Percentiles rank a stretch among this genome's conserved stretches.
phyloP scores from a whole-genome alignment of 2,888 invertebrate genomes.

The Eristalis tenax region DNA sequence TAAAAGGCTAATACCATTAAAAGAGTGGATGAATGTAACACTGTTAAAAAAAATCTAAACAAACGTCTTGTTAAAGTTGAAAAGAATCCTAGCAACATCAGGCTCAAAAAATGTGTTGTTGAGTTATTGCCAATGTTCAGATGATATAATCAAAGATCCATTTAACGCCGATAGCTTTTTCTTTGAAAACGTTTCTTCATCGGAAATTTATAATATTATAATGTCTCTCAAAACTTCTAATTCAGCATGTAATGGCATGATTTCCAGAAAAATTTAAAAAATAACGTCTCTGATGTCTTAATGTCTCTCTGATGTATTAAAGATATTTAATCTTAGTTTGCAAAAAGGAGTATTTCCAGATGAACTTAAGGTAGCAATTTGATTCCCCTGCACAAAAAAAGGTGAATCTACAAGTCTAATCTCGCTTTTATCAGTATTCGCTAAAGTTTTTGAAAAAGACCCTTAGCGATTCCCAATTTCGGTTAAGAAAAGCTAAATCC shows the following conservation, averaged over 20 bases:
- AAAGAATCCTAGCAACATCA: background rate
- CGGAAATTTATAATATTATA: conserved; percentile 34
- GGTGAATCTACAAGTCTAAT: background rate
- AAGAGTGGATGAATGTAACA: background rate
- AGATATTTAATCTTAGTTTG: background rate
- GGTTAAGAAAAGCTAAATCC: too few species aligned
- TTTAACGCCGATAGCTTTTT: conserved; percentile 8
- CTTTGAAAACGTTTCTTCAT: background rate
- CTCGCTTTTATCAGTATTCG: background rate
- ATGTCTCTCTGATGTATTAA: background rate
- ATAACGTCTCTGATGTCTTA: too few species aligned
- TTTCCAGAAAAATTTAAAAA: conserved; percentile 1
- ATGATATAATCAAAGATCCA: background rate
- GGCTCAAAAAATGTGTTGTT: background rate
- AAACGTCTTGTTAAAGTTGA: background rate
- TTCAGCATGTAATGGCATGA: conserved; percentile 13
- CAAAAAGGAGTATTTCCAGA: background rate
- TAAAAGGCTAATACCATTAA: background rate
- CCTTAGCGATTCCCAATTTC: background rate
- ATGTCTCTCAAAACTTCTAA: conserved; percentile 17
- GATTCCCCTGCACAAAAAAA: conserved; percentile 3
- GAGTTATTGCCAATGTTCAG: background rate
- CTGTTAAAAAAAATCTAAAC: background rate
- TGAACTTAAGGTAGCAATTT: background rate
- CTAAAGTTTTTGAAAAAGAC: background rate